phyloP scores from a whole-genome alignment of 2,888 invertebrate genomes.

The Campaea margaritaria region DNA sequence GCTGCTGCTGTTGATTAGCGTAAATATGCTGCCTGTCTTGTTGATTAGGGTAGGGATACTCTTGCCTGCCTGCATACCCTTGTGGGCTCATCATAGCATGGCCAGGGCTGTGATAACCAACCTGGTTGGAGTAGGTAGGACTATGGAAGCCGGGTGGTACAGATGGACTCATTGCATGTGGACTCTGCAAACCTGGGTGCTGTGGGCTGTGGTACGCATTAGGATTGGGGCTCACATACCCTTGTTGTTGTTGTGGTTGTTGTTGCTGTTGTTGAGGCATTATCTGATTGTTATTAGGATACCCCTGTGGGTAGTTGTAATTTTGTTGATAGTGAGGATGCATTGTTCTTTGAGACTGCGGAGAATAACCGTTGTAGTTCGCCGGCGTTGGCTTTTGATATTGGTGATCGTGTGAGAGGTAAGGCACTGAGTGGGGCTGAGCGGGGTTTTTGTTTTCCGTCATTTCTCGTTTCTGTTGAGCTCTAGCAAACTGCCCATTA shows the following conservation, averaged over 20 bases:
- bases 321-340: slow-evolving; percentile 72
- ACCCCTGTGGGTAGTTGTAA: slow-evolving; percentile 73
- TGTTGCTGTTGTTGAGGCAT: slow-evolving; percentile 68
- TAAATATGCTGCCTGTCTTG: slow-evolving; percentile 73
- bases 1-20: slow-evolving; percentile 50
- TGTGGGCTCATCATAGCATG: slow-evolving; percentile 79
- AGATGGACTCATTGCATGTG: slow-evolving; percentile 69
- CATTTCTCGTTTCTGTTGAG: slow-evolving; percentile 65
- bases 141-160: slow-evolving; percentile 76
- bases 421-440: slow-evolving; percentile 62
- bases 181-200: slow-evolving; percentile 74
- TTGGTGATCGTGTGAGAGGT: slow-evolving; percentile 78
- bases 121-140: slow-evolving; percentile 74
- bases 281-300: slow-evolving; percentile 66
- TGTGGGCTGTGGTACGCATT: slow-evolving; percentile 75
- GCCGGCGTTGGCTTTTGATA: slow-evolving; percentile 72
- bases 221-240: slow-evolving; percentile 70
- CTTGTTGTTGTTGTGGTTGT: slow-evolving; percentile 63
- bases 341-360: slow-evolving; percentile 64
- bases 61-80: slow-evolving; percentile 65
- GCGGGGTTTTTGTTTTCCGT: slow-evolving; percentile 58
- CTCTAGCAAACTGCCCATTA: slow-evolving; percentile 76
- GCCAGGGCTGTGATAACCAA: slow-evolving; percentile 73
- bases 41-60: slow-evolving; percentile 72
- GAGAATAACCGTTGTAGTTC: slow-evolving; percentile 73